Conservation (phyloP, 2,888 invertebrate genomes). For the Eristalinus sepulchralis region DNA sequence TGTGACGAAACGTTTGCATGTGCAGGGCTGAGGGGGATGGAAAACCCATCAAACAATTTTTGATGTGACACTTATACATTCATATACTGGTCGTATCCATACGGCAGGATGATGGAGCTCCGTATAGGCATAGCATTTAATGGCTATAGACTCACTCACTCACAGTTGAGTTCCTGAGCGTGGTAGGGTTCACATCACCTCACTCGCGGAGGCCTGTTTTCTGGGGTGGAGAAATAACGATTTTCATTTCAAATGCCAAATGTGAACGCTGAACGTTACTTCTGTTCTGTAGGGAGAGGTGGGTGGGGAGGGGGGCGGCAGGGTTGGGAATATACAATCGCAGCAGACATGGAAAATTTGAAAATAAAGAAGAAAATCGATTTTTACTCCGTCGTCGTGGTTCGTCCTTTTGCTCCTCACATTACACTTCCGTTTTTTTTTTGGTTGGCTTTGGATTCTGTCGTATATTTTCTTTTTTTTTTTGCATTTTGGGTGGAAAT, state of each 20-base stretch:
- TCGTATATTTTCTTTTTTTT: not conserved
- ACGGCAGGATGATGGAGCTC: not conserved
- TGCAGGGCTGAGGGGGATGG: not conserved
- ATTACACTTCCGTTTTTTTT: not conserved
- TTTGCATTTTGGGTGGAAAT: slow-evolving; percentile 1
- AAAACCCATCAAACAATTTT: slow-evolving; percentile 28
- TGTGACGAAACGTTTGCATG: not conserved
- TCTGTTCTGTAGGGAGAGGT: too few relatives aligned
- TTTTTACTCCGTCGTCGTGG: slow-evolving; percentile 2
- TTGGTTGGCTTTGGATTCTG: not conserved
- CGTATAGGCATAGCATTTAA: slow-evolving; percentile 2
- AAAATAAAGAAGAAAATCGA: slow-evolving; percentile 27
- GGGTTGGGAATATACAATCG: slow-evolving; percentile 1
- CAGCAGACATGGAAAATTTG: slow-evolving; percentile 12
- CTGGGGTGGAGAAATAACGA: slow-evolving; percentile 15
- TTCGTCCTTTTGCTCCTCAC: not conserved
- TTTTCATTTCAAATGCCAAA: slow-evolving; percentile 45
- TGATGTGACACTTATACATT: slow-evolving; percentile 41
- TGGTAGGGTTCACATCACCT: not conserved
- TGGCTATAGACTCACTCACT: not conserved
- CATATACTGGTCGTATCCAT: not conserved
- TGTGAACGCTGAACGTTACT: slow-evolving; percentile 1
- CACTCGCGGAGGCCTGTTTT: not conserved
- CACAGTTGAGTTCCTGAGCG: not conserved
- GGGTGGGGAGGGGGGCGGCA: too few relatives aligned